Conservation (phyloP, 2,888 invertebrate species). For the Amphimallon solstitiale region DNA sequence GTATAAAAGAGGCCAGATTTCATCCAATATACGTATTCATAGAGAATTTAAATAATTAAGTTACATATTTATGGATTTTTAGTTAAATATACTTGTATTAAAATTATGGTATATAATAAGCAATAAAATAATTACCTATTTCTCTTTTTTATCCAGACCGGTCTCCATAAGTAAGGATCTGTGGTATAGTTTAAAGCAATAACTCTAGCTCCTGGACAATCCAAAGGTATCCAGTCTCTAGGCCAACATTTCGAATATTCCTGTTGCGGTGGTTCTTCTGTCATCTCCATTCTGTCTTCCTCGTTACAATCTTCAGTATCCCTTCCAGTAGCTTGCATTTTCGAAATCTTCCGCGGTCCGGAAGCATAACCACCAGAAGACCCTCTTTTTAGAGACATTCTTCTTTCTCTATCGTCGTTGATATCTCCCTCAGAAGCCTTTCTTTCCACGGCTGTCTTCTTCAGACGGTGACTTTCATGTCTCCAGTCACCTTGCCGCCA, state of each 20-base stretch:
- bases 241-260: constrained; percentile 81
- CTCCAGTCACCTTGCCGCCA: constrained; percentile 83
- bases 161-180: constrained; percentile 80
- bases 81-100: background rate
- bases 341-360: constrained; percentile 52
- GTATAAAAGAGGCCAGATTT: too few relatives aligned
- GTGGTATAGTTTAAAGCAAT: constrained; percentile 86
- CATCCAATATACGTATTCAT: too few relatives aligned
- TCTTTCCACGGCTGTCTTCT: constrained; percentile 53
- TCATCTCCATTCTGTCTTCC: constrained; percentile 42
- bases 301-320: constrained; percentile 42
- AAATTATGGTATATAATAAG: background rate
- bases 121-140: constrained; percentile 66
- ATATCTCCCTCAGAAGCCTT: constrained; percentile 52
- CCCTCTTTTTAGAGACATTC: constrained; percentile 51
- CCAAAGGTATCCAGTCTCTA: constrained; percentile 83
- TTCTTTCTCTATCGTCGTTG: constrained; percentile 41
- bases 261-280: constrained; percentile 7
- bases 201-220: constrained; percentile 80
- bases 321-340: constrained; percentile 45
- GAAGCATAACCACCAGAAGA: constrained; percentile 50
- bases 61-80: background rate
- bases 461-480: constrained; percentile 58
- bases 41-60: too few relatives aligned
- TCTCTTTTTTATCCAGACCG: constrained; percentile 76